A percentile compares a stretch with the other conserved stretches of the same genome.
Evolutionary conservation across 2,797 vertebrate genomes (phyloP).

Genomic region (Crocidura indochinensis): DNA sequence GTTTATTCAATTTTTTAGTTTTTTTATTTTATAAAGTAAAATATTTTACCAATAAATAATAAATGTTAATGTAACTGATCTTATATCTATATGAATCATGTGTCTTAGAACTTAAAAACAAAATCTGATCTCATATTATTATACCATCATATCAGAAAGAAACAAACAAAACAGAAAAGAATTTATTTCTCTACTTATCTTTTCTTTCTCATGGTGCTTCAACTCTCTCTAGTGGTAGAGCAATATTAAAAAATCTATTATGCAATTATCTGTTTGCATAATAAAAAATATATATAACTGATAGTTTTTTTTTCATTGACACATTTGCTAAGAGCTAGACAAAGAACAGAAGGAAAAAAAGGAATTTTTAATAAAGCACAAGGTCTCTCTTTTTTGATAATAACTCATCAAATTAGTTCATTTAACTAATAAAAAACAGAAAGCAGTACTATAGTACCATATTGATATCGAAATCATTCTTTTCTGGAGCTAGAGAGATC

Average conservation of each 20-base stretch:
- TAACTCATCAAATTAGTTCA: constrained; percentile 25
- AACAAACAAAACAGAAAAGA: neutral
- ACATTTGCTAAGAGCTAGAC: constrained; percentile 2
- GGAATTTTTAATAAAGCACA: neutral
- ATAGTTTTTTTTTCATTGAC: constrained; percentile 19
- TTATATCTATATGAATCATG: neutral
- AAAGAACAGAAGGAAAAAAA: constrained; percentile 11
- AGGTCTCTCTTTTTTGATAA: neutral
- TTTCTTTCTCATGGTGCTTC: constrained; percentile 45
- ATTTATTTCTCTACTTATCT: constrained; percentile 43
- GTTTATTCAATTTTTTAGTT: constrained; percentile 24
- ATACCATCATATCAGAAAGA: neutral
- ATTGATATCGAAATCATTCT: no score
- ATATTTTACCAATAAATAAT: constrained; percentile 5
- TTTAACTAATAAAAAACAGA: neutral
- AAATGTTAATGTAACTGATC: neutral
- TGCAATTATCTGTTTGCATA: no score
- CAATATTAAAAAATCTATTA: neutral
- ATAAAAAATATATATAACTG: neutral
- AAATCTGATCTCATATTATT: neutral
- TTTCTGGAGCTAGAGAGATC: no score
- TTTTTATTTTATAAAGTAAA: constrained; percentile 50
- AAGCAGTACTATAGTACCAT: no score
- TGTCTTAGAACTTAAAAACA: constrained; percentile 24
- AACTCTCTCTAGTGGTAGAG: neutral